Evolutionary conservation across 2,888 invertebrate species (phyloP).

Genomic region (Phortica okadai): DNA sequence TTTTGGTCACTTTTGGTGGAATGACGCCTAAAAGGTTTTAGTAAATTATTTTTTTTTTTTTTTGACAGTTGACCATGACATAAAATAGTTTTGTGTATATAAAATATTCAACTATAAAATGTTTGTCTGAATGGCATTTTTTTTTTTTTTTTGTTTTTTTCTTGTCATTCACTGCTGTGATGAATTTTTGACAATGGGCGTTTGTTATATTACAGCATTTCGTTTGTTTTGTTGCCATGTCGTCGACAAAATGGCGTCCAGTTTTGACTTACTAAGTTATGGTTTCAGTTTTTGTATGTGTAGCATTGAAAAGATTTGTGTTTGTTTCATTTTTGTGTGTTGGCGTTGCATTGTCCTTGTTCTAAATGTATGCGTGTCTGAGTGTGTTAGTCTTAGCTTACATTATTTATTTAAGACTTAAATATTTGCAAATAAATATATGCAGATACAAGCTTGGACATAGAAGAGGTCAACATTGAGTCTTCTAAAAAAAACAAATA

Average conservation of each 20-base stretch:
- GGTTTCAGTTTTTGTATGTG: not conserved
- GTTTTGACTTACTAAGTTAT: not conserved
- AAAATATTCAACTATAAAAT: not conserved
- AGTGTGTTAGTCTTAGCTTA: too few relatives aligned
- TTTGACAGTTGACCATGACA: constrained; percentile 18
- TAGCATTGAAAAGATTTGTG: not conserved
- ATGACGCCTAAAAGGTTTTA: not conserved
- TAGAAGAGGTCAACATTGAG: too few relatives aligned
- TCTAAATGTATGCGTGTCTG: too few relatives aligned
- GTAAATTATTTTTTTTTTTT: not conserved
- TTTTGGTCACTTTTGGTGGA: not conserved
- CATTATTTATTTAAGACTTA: too few relatives aligned
- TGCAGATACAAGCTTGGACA: too few relatives aligned
- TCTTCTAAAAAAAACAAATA: too few relatives aligned
- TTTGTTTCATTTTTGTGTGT: too few relatives aligned
- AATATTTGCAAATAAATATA: too few relatives aligned
- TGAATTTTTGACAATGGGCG: constrained; percentile 14
- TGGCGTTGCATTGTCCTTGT: too few relatives aligned
- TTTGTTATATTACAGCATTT: not conserved
- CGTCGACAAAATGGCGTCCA: constrained; percentile 1
- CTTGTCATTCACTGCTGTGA: not conserved
- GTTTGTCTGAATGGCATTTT: not conserved
- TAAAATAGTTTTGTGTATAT: not conserved
- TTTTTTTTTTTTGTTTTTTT: not conserved
- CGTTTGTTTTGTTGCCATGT: not conserved